Evolutionary conservation across 2,797 vertebrate species (phyloP).

Genomic region (Arctocebus calabarensis): DNA sequence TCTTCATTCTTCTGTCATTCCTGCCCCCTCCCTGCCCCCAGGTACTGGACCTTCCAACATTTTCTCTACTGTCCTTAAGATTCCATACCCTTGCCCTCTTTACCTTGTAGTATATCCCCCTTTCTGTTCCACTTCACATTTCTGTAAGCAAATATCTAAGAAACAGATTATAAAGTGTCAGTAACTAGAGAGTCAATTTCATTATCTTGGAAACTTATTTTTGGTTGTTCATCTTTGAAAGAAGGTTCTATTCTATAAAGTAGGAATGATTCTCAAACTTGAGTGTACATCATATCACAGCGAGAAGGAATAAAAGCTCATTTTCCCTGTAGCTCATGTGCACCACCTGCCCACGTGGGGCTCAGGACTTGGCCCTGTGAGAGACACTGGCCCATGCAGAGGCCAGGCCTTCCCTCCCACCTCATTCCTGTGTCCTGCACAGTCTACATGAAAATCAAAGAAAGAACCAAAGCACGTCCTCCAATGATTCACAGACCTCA

Average conservation of each 20-base stretch:
- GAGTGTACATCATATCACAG: not conserved
- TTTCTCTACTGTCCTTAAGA: not conserved
- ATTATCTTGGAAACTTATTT: not conserved
- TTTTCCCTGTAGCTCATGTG: not conserved
- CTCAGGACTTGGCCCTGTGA: not conserved
- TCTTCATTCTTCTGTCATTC: not conserved
- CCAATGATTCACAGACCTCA: not conserved
- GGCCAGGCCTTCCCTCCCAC: no score
- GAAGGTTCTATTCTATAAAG: not conserved
- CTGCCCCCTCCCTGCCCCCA: not conserved
- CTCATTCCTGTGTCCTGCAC: not conserved
- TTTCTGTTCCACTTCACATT: not conserved
- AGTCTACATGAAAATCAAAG: not conserved
- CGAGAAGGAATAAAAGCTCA: not conserved
- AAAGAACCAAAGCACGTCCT: not conserved
- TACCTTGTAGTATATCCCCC: not conserved
- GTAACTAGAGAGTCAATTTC: not conserved
- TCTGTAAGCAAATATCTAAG: not conserved
- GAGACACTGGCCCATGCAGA: not conserved
- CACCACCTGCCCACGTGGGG: not conserved
- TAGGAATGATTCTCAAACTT: not conserved
- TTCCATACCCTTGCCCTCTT: not conserved
- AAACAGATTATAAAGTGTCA: not conserved
- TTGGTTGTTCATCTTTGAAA: slow-evolving; percentile 12
- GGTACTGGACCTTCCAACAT: not conserved